A percentile compares a stretch with the other conserved stretches of the same genome.
phyloP scores from a whole-genome alignment of 2,113 vertebrate genomes.

The Tinamus guttatus region DNA sequence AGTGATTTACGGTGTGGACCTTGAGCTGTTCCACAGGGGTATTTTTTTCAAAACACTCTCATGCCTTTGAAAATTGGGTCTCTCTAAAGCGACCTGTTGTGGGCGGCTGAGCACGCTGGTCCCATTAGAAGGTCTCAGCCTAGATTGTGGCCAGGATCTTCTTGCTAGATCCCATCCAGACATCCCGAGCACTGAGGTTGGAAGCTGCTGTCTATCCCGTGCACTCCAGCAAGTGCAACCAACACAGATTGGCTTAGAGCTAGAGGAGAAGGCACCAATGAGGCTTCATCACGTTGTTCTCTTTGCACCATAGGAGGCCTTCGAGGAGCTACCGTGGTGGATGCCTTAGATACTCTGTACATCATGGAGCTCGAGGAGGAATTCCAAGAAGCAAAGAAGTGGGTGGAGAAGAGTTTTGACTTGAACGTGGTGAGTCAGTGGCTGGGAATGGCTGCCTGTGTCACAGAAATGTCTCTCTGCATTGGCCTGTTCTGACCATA shows the following conservation, averaged over 20 bases:
- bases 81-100: neutral
- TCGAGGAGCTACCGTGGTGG: conserved; percentile 91
- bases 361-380: conserved; percentile 96
- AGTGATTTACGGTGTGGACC: neutral
- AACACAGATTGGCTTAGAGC: neutral
- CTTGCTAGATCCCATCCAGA: neutral
- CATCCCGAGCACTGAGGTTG: neutral
- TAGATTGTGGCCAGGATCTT: neutral
- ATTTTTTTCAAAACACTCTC: neutral
- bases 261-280: neutral
- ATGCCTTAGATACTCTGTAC: conserved; percentile 95
- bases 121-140: neutral
- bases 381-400: conserved; percentile 92
- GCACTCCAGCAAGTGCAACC: neutral
- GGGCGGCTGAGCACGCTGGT: neutral
- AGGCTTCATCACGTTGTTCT: neutral
- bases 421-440: conserved; percentile 89
- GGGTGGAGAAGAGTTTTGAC: conserved; percentile 92
- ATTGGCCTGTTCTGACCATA: neutral
- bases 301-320: conserved; percentile 87
- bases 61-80: neutral
- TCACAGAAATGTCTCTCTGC: neutral
- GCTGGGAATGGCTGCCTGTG: neutral
- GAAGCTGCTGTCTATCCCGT: neutral
- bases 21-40: neutral